Evolutionary conservation across 2,888 invertebrate genomes (phyloP), one percentile per base, ranked within the genome.

Genomic region (Drosophila neotestacea): DNA sequence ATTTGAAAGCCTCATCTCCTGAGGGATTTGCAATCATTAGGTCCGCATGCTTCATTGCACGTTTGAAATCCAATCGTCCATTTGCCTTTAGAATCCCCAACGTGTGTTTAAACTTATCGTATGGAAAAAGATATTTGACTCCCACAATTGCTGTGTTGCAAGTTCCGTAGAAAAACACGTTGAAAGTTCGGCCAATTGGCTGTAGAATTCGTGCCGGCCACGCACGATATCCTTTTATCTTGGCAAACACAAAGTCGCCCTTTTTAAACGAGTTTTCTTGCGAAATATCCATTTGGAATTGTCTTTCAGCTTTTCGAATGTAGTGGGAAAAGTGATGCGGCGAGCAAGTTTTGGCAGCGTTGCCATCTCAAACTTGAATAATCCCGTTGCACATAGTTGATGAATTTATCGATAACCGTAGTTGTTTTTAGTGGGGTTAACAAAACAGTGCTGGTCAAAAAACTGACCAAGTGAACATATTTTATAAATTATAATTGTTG

Each of bases 221-320:
- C 2, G 58, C 27, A 0, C 48, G 59, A 39, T 36, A 59, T 42
- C 59, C 58, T 22, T 4, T 59, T 10, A 64, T 16, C 34, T 64
- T 64, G 16, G 63, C 63, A 10, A 56, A 65, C 2, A 68, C 46
- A 47, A 68, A 55, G 4, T 67, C 64, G 13, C 42, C 46, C 4
- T 13, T 6, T 9, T 30, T 46, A 1, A 36, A 44, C 9, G 1
- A 27, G 9, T 38, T 39, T 4, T 6, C 38, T n/a, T 30, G 13
- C 0, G 28, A 1, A 32, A 16, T 4, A 32, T 16, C 16, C 30
- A 47, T 47, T 47, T 47, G 9, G 5, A 7, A 16, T 7, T 32
- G 2, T 16, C 16, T 32, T 0, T 46, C 7, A 1, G 9, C 1
- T 39, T 9, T 38, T 38, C 11, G 4, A 38, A 38, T 38, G 13